phyloP scores from a whole-genome alignment of 1,140 invertebrate species.

The Pachyrhynchus sulphureomaculatus region DNA sequence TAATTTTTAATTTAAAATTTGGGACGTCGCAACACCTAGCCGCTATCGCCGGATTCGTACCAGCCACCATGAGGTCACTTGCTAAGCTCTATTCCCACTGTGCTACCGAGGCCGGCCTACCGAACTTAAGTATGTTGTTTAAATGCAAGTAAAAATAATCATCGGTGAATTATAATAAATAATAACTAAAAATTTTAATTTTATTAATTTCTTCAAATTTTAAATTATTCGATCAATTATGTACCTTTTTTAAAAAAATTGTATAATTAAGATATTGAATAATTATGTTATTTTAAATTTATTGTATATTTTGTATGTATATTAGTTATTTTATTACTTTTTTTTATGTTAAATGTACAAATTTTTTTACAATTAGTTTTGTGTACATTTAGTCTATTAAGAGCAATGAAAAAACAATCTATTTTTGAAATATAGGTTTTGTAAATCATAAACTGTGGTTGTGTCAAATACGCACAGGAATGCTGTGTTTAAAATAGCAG shows the following conservation, averaged over 20 bases:
- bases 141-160: no score
- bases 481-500: slow-evolving; percentile 28
- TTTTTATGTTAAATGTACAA: slow-evolving; percentile 2
- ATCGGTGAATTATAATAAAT: no score
- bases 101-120: no score
- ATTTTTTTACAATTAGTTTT: slow-evolving; percentile 13
- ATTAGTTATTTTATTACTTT: slow-evolving; percentile 1
- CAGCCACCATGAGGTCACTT: no score
- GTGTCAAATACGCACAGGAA: slow-evolving; percentile 36
- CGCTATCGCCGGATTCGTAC: no score
- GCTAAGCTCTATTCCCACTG: no score
- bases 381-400: slow-evolving; percentile 9
- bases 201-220: no score
- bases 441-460: slow-evolving; percentile 38
- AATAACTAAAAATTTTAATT: no score
- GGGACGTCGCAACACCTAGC: no score
- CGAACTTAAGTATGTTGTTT: no score
- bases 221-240: slow-evolving; percentile 5
- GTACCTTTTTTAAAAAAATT: slow-evolving; percentile 9
- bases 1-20: no score
- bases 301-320: neutral
- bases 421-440: slow-evolving; percentile 44
- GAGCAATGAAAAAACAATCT: slow-evolving; percentile 32
- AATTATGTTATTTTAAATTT: neutral
- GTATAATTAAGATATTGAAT: neutral